Conservation (phyloP, 2,113 vertebrate species). For the Atherinomorus stipes region DNA sequence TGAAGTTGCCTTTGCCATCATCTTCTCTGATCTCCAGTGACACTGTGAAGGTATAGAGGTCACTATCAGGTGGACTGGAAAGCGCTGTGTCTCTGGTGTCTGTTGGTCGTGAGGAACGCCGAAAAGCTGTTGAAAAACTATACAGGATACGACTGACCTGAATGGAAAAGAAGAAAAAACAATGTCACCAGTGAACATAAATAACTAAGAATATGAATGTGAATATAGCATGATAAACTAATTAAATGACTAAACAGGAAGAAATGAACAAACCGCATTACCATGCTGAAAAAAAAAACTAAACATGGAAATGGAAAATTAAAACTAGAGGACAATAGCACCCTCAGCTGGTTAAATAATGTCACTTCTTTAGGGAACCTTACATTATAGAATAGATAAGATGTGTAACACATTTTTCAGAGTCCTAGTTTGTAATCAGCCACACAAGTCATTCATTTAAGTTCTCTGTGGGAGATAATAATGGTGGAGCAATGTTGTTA, state of each 20-base stretch:
- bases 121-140: constrained; percentile 96
- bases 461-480: neutral
- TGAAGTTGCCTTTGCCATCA: constrained; percentile 97
- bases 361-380: neutral
- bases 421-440: too few species aligned
- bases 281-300: neutral
- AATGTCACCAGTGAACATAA: neutral
- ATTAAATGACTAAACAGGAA: neutral
- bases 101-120: constrained; percentile 89
- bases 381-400: neutral
- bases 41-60: constrained; percentile 93
- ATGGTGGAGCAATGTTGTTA: too few species aligned
- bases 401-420: neutral
- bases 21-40: constrained; percentile 96
- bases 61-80: constrained; percentile 88
- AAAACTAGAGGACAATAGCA: constrained; percentile 25
- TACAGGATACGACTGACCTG: constrained; percentile 98
- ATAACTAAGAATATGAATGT: neutral
- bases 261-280: neutral
- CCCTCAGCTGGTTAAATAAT: constrained; percentile 44
- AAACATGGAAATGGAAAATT: neutral
- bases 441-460: neutral
- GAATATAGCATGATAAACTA: too few species aligned
- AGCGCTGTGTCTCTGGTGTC: constrained; percentile 87
- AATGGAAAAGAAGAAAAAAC: constrained; percentile 7